Conservation (phyloP, 2,888 invertebrate species). For the Nowickia ferox region DNA sequence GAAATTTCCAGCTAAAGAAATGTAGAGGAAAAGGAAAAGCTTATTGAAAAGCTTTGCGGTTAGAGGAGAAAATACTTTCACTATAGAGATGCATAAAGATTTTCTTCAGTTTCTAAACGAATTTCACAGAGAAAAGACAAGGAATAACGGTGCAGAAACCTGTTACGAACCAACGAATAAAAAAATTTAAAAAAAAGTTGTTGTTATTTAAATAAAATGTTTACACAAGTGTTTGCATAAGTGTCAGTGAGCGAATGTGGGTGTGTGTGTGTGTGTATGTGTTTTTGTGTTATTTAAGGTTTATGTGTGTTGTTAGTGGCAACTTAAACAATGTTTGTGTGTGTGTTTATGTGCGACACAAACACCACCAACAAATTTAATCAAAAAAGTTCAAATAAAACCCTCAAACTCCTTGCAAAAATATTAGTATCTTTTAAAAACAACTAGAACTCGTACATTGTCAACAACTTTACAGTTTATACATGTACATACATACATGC, state of each 20-base stretch:
- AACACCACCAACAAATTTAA: slow-evolving; percentile 26
- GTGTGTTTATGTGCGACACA: slow-evolving; percentile 9
- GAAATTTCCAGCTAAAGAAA: background rate
- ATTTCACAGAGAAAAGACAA: slow-evolving; percentile 55
- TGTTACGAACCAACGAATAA: slow-evolving; percentile 13
- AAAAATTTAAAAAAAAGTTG: slow-evolving; percentile 28
- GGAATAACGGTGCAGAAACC: slow-evolving; percentile 35
- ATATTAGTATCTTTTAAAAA: background rate
- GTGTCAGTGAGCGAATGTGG: slow-evolving; percentile 8
- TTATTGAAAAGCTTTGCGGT: slow-evolving; percentile 48
- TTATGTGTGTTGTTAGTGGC: slow-evolving; percentile 11
- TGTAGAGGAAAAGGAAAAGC: slow-evolving; percentile 10
- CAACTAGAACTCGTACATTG: slow-evolving; percentile 1
- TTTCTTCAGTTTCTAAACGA: slow-evolving; percentile 57
- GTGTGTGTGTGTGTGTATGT: slow-evolving; percentile 23
- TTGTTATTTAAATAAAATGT: slow-evolving; percentile 51
- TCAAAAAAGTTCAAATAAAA: slow-evolving; percentile 33
- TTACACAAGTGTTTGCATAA: slow-evolving; percentile 30
- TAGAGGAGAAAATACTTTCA: slow-evolving; percentile 57
- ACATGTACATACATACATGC: background rate
- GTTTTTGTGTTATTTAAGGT: background rate
- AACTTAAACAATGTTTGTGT: slow-evolving; percentile 27
- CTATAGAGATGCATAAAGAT: slow-evolving; percentile 37
- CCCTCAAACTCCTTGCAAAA: background rate
- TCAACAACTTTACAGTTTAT: slow-evolving; percentile 21